phyloP scores from a whole-genome alignment of 1,140 invertebrate species.

The Zaprionus taronus region DNA sequence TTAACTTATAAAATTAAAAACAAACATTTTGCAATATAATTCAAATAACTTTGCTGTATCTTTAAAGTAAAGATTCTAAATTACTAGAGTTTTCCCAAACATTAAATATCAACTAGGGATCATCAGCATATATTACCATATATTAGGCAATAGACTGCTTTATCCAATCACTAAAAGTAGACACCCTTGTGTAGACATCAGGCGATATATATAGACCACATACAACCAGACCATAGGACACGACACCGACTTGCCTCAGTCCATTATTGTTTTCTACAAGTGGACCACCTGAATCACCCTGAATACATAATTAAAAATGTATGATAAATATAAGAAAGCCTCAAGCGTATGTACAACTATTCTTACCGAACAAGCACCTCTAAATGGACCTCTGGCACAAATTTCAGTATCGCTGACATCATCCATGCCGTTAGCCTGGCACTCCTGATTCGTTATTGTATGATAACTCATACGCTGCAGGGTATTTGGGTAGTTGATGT shows the following conservation, averaged over 20 bases:
- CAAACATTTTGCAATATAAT: too few species aligned
- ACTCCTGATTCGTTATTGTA: slow-evolving; percentile 72
- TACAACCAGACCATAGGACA: slow-evolving; percentile 89
- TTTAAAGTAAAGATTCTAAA: background rate
- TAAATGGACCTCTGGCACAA: slow-evolving; percentile 84
- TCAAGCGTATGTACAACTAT: background rate
- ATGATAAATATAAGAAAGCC: background rate
- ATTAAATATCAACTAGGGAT: background rate
- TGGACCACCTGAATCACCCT: slow-evolving; percentile 91
- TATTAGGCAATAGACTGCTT: slow-evolving; percentile 23
- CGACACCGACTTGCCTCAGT: slow-evolving; percentile 86
- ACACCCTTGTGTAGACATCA: slow-evolving; percentile 86
- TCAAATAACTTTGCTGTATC: too few species aligned
- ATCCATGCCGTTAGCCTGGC: slow-evolving; percentile 60
- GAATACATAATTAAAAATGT: slow-evolving; percentile 33
- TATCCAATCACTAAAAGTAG: slow-evolving; percentile 85
- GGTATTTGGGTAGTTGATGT: slow-evolving; percentile 62
- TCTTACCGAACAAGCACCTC: slow-evolving; percentile 84
- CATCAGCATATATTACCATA: too few species aligned
- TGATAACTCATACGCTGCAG: slow-evolving; percentile 71
- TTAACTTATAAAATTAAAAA: too few species aligned
- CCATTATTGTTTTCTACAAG: slow-evolving; percentile 77
- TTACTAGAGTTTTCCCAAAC: background rate
- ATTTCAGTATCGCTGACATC: slow-evolving; percentile 83
- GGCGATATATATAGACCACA: slow-evolving; percentile 82